Evolutionary conservation across 2,797 vertebrate genomes (phyloP).

Genomic region (Eutrigla gurnardus): DNA sequence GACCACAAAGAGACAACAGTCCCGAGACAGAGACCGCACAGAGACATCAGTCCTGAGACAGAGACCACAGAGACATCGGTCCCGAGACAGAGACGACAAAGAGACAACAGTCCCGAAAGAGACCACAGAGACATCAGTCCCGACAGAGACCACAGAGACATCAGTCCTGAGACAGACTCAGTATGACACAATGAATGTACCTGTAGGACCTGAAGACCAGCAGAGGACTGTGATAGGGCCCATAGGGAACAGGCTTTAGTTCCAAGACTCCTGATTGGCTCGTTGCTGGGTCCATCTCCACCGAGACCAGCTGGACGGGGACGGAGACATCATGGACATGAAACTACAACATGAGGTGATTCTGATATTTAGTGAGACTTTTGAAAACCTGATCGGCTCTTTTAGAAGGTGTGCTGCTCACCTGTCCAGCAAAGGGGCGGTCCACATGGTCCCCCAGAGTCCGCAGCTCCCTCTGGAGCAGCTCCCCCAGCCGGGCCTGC

Average conservation of each 20-base stretch:
- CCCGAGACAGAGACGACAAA: no score
- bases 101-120: no score
- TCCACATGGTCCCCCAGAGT: slow-evolving; percentile 56
- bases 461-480: slow-evolving; percentile 84
- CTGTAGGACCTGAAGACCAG: slow-evolving; percentile 96
- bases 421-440: slow-evolving; percentile 79
- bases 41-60: no score
- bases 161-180: not conserved
- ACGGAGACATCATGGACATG: not conserved
- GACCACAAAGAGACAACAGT: not conserved
- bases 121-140: no score
- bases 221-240: slow-evolving; percentile 92
- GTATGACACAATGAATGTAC: not conserved
- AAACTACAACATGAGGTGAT: not conserved
- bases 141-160: no score
- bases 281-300: slow-evolving; percentile 84
- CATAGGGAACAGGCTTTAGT: slow-evolving; percentile 87
- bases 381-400: no score
- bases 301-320: slow-evolving; percentile 82
- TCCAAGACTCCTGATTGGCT: slow-evolving; percentile 82
- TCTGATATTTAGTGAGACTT: no score
- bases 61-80: no score
- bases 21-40: not conserved
- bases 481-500: slow-evolving; percentile 84
- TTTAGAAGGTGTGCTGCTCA: slow-evolving; percentile 57